phyloP scores from a whole-genome alignment of 1,140 invertebrate genomes.

The Amyelois transitella region DNA sequence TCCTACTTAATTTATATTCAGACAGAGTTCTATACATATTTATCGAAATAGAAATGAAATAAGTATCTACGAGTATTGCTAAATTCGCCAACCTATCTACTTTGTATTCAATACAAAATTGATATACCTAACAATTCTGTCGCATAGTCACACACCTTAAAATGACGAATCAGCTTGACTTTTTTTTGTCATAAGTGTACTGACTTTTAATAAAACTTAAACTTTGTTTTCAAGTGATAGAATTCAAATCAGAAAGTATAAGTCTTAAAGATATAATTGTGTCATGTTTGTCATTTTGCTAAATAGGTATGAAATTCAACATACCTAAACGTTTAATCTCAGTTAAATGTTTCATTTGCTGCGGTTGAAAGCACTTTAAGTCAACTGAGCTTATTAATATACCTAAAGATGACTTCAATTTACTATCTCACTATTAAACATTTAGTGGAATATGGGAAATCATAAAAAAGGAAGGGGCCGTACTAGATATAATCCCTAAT shows the following conservation, averaged over 20 bases:
- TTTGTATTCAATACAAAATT: slow-evolving; percentile 6
- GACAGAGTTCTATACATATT: background rate
- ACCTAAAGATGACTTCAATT: no score
- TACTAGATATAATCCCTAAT: no score
- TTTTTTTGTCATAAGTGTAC: slow-evolving; percentile 1
- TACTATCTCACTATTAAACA: no score
- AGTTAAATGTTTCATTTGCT: no score
- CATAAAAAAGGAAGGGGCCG: no score
- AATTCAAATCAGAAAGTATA: background rate
- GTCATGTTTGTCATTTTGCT: slow-evolving; percentile 18
- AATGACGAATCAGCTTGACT: slow-evolving; percentile 16
- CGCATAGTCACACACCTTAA: slow-evolving; percentile 2
- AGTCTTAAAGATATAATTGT: slow-evolving; percentile 11
- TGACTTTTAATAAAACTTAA: background rate
- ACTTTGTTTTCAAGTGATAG: background rate
- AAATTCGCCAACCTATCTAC: slow-evolving; percentile 10
- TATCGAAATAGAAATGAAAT: background rate
- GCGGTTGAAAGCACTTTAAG: no score
- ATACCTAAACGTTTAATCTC: no score
- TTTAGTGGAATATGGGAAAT: no score
- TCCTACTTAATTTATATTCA: background rate
- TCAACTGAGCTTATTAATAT: no score
- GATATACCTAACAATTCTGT: background rate
- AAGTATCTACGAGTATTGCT: slow-evolving; percentile 10
- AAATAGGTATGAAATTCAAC: slow-evolving; percentile 35